Evolutionary conservation across 37 sponge, comb jelly and placozoan genomes (phyloP), one percentile per base, ranked within the genome.

Genomic region (Petrosia ficiformis): DNA sequence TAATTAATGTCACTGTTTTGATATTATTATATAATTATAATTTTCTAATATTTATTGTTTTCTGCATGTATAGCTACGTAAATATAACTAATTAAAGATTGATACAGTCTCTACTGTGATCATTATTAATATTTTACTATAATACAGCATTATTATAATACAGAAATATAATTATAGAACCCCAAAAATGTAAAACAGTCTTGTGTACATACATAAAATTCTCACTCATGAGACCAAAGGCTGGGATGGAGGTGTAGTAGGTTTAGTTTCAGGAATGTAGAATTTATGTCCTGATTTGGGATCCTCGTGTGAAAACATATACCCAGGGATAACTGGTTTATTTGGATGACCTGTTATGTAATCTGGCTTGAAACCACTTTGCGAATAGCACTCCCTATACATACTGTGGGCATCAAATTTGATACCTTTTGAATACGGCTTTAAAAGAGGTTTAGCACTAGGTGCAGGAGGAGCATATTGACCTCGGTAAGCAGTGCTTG

Each of bases 211-310:
- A n/a, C n/a, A n/a, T n/a, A n/a, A n/a, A n/a, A n/a, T n/a, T n/a
- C n/a, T n/a, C n/a, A n/a, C n/a, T n/a, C n/a, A n/a, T n/a, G n/a
- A n/a, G n/a, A n/a, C 54, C 14, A 19, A 14, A 48, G 54, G 54
- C 8, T 8, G 54, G 14, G 54, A 48, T 19, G 54, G 54, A 48
- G 54, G 54, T 19, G 54, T 14, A 48, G 54, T 8, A 14, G 54
- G 54, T 19, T 8, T 14, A 40, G 10, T 8, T 19, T 48, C 14
- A n/a, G 77, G 77, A 24, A 48, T 31, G 37, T 71, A 85, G 29
- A 74, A 85, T 58, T 78, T 78, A 68, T 85, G 85, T 65, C 85
- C 85, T n/a, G 73, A 73, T 31, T 29, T 57, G 1, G 0, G 41
- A 57, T 85, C 85, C 37, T 78, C 54, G 41, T 85, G 85, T 10